Conservation (phyloP, 2,888 invertebrate species). For the Pachliopta kotzebuea region DNA sequence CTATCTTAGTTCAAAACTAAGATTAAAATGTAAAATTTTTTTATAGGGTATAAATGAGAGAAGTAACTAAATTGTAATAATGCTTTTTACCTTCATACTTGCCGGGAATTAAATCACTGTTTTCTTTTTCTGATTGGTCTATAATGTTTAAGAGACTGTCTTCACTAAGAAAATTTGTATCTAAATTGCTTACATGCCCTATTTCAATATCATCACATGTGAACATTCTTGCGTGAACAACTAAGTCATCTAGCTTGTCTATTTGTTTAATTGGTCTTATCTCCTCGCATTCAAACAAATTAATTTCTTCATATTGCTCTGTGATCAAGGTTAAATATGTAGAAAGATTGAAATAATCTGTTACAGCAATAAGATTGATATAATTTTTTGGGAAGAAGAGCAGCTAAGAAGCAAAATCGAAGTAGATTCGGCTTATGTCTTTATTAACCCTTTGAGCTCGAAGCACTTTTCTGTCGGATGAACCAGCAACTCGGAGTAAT, state of each 20-base stretch:
- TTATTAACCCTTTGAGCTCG: no score
- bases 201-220: conserved; percentile 67
- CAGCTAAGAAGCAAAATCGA: no score
- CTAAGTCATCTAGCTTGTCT: conserved; percentile 49
- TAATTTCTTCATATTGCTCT: conserved; percentile 36
- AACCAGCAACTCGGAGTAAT: no score
- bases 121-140: conserved; percentile 80
- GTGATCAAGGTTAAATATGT: not conserved
- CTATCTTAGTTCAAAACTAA: not conserved
- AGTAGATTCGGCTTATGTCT: no score
- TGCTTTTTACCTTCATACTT: conserved; percentile 87
- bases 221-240: conserved; percentile 63
- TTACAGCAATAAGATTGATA: no score
- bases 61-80: not conserved
- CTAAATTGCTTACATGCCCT: conserved; percentile 65
- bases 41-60: no score
- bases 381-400: no score
- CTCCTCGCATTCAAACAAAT: conserved; percentile 60
- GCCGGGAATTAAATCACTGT: conserved; percentile 87
- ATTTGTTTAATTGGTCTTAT: conserved; percentile 51
- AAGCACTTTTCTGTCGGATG: no score
- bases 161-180: conserved; percentile 41
- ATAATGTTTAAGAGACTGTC: conserved; percentile 60
- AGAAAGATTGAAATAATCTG: not conserved
- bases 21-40: not conserved